Conservation (phyloP, 2,113 vertebrate genomes). For the Colius striatus region DNA sequence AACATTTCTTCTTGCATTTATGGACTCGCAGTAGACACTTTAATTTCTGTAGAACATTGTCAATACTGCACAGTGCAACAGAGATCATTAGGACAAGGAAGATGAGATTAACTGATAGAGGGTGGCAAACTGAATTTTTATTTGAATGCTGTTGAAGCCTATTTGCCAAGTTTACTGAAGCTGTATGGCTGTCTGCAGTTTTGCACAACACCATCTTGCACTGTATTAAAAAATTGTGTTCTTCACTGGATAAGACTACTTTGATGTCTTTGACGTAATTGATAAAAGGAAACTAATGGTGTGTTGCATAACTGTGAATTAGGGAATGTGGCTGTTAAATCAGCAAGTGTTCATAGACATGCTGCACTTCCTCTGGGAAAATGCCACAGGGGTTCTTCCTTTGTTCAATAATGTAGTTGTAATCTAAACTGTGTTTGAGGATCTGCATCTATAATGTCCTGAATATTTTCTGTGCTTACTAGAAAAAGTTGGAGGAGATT, state of each 20-base stretch:
- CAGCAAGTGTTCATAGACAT: neutral
- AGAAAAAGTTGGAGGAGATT: neutral
- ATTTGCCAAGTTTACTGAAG: neutral
- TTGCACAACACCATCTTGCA: neutral
- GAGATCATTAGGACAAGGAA: neutral
- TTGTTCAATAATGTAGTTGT: neutral
- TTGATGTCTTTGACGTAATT: neutral
- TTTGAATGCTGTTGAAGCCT: neutral
- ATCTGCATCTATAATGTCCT: neutral
- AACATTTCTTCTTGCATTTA: neutral
- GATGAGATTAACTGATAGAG: neutral
- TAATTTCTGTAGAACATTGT: neutral
- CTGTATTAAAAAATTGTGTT: neutral
- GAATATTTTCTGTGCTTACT: neutral
- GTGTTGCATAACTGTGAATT: neutral
- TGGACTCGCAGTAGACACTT: neutral
- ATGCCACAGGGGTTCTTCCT: neutral
- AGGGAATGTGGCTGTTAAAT: neutral
- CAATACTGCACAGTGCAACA: neutral
- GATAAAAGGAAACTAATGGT: slow-evolving; percentile 1
- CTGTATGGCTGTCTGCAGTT: neutral
- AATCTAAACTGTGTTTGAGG: neutral
- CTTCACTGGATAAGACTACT: neutral
- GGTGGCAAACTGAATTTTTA: neutral
- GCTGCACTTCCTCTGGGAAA: neutral